These are phyloP conservation scores for Grus americana DNA, from an alignment of 2,113 vertebrate species.

Conservation along the genomic window DNA sequence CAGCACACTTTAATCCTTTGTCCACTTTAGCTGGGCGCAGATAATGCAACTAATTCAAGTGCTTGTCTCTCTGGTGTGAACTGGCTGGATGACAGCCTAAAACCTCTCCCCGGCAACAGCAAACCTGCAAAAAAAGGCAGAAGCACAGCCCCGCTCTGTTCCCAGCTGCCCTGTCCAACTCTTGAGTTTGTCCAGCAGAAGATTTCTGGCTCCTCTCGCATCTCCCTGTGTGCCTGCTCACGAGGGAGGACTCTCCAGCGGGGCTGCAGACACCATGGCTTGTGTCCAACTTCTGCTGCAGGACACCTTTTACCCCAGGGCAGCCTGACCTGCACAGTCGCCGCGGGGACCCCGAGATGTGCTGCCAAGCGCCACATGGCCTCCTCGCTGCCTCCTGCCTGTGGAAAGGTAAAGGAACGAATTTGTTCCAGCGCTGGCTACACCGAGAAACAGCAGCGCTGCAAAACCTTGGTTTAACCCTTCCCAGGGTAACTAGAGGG, in stretches of 20 bases:
- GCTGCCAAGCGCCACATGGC: not conserved
- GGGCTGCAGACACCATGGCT: not conserved
- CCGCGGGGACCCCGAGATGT: not conserved
- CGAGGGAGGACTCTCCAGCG: not conserved
- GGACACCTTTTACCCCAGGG: not conserved
- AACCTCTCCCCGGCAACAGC: constrained; percentile 52
- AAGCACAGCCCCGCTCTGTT: not conserved
- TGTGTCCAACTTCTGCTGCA: not conserved
- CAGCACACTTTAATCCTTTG: constrained; percentile 57
- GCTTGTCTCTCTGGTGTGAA: constrained; percentile 42
- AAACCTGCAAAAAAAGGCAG: constrained; percentile 32
- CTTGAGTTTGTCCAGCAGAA: not conserved
- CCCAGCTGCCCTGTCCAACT: not conserved
- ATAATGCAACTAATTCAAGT: constrained; percentile 50
- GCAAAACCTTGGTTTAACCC: not conserved
- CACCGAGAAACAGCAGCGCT: rapidly evolving
- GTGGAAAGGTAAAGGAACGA: not conserved
- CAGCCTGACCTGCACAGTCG: rapidly evolving
- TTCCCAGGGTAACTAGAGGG: not conserved
- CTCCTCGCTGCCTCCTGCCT: not conserved
- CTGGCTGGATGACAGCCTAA: constrained; percentile 44
- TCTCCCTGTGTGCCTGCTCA: not conserved
- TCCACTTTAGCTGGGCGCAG: constrained; percentile 25
- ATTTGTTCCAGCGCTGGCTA: not conserved
- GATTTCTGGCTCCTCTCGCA: not conserved